phyloP scores from a whole-genome alignment of 92 coral and sea anemone species.

The Paramuricea clavata region DNA sequence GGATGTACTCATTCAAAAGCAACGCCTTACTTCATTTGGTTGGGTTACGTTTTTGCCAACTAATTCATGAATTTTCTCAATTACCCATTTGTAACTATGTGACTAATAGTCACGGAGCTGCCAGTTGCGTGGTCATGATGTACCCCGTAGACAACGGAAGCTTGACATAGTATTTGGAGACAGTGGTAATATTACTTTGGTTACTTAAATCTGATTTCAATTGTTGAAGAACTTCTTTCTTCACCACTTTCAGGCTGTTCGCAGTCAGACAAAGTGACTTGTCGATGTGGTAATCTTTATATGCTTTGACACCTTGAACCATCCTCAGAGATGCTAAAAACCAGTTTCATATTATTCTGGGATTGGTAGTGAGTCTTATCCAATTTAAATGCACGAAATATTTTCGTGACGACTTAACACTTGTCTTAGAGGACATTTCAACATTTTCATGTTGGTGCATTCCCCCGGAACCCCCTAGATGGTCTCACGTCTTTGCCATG shows the following conservation, averaged over 20 bases:
- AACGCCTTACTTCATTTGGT: constrained; percentile 42
- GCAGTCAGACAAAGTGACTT: constrained; percentile 36
- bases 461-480: too few relatives aligned
- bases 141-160: constrained; percentile 44
- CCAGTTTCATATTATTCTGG: too few relatives aligned
- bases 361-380: too few relatives aligned
- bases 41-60: constrained; percentile 26
- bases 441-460: too few relatives aligned
- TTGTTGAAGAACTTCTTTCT: constrained; percentile 38
- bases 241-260: constrained; percentile 58
- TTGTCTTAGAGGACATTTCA: too few relatives aligned
- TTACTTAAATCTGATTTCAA: constrained; percentile 41
- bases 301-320: constrained; percentile 32
- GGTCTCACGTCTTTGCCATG: too few relatives aligned
- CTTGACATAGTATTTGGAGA: constrained; percentile 56
- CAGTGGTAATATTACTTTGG: constrained; percentile 13
- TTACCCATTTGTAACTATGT: constrained; percentile 53
- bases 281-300: constrained; percentile 39
- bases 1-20: constrained; percentile 61
- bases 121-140: constrained; percentile 61
- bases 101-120: constrained; percentile 47
- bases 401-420: too few relatives aligned
- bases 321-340: too few relatives aligned
- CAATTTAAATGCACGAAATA: too few relatives aligned
- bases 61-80: constrained; percentile 65